Evolutionary conservation across 2,888 invertebrate species (phyloP).

Genomic region (Caenorhabditis plicata): DNA sequence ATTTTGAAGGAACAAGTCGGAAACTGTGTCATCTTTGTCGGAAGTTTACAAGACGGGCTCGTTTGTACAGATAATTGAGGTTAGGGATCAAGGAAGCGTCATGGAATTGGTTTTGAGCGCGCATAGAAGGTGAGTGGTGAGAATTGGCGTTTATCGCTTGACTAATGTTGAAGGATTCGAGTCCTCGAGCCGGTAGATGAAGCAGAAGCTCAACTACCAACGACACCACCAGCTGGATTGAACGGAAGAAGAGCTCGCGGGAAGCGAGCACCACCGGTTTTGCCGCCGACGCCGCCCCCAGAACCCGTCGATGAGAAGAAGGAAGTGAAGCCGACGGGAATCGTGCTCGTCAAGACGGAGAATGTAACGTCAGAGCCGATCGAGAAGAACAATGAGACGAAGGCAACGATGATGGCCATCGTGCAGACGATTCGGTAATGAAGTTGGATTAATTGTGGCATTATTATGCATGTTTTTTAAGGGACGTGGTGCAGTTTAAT

Average conservation of each 20-base stretch:
- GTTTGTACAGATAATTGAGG: slow-evolving; percentile 93
- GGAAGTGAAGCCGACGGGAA: slow-evolving; percentile 2
- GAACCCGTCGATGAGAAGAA: background rate
- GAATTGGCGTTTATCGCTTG: background rate
- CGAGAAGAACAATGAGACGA: slow-evolving; percentile 38
- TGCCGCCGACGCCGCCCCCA: slow-evolving; percentile 8
- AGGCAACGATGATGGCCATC: slow-evolving; percentile 58
- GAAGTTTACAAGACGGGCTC: slow-evolving; percentile 89
- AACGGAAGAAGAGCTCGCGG: slow-evolving; percentile 21
- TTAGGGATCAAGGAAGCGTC: slow-evolving; percentile 79
- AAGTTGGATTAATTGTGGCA: background rate
- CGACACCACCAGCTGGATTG: background rate
- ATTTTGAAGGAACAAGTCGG: slow-evolving; percentile 36
- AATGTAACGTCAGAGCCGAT: slow-evolving; percentile 52
- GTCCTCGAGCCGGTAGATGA: slow-evolving; percentile 30
- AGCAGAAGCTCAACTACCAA: background rate
- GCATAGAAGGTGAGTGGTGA: slow-evolving; percentile 66
- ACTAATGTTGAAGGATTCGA: slow-evolving; percentile 13
- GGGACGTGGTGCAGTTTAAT: slow-evolving; percentile 90
- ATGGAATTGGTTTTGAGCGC: slow-evolving; percentile 84
- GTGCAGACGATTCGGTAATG: slow-evolving; percentile 54
- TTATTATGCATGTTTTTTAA: slow-evolving; percentile 2
- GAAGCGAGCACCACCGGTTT: slow-evolving; percentile 1
- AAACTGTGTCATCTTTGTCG: slow-evolving; percentile 75
- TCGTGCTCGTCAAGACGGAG: no score